Base-by-base conservation (phyloP, 2,797 vertebrate genomes). In the Notolabrus celidotus region DNA sequence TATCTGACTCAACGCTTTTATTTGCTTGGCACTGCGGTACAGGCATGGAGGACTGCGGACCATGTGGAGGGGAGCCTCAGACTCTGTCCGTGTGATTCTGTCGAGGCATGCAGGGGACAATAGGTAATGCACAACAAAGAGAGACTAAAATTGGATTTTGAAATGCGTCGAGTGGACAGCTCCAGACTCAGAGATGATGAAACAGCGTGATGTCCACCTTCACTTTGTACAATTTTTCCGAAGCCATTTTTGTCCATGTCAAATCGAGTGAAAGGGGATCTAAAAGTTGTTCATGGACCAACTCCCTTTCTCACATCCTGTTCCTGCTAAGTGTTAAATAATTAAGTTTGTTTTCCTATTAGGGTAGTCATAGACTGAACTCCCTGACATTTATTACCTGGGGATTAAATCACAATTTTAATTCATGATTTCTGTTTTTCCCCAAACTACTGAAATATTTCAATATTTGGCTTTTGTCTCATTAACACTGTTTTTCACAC, bases 1-100 rank as follows among this genome's bases (percentile, higher is more conserved):
- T 94, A 92, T 93, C 93, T 94, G 93, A 95, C 94, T 94, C 93
- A 83, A 94, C 90, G 90, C 81, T 93, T 93, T 94, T 93, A 92
- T 94, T 91, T 89, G 89, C 89, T 92, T 93, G 92, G 86, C 93
- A 94, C 94, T 94, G 93, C 93, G 87, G 92, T 93, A 92, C 86
- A 87, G 81, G 74, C 83, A 86, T 74, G 82, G 85, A 87, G 86
- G 88, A 93, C 92, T 93, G 92, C 91, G 89, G 92, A 92, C 87
- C 92, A 88, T 91, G 89, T 92, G 86, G 71, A 87, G 31, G 75
- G 65, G 76, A 81, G 80, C 70, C 59, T 66, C 80, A 66, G 67
- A 71, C 63, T 73, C 79, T 57, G 83, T 67, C 66, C 25, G 47
- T 31, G 74, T 71, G 86, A 74, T 47, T 71, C 62, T 53, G 74